Conservation (phyloP, 2,888 invertebrate genomes). For the Leptinotarsa tumamoca region DNA sequence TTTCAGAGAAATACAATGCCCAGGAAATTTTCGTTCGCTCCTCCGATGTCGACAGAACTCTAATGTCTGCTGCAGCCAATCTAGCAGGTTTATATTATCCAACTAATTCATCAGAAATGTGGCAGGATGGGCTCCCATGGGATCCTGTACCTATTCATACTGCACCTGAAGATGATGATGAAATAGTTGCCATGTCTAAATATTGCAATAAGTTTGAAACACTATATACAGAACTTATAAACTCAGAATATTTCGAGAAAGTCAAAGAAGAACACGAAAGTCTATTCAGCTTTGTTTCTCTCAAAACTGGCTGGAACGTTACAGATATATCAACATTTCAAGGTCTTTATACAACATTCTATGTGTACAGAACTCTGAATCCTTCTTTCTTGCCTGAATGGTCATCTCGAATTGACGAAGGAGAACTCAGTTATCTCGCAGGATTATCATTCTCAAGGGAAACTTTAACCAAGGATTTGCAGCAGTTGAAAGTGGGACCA, state of each 20-base stretch:
- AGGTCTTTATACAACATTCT: conserved; percentile 29
- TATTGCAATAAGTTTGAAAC: conserved; percentile 56
- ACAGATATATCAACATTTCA: conserved; percentile 26
- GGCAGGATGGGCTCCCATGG: conserved; percentile 71
- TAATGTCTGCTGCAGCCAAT: conserved; percentile 87
- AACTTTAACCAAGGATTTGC: conserved; percentile 71
- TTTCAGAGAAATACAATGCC: conserved; percentile 69
- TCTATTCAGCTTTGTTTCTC: conserved; percentile 21
- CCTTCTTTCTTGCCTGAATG: conserved; percentile 37
- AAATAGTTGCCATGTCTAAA: conserved; percentile 66
- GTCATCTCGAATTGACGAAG: conserved; percentile 25
- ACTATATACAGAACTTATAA: conserved; percentile 17
- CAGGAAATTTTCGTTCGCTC: conserved; percentile 74
- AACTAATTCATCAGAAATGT: conserved; percentile 66
- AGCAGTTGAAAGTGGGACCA: conserved; percentile 73
- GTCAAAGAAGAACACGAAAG: conserved; percentile 26
- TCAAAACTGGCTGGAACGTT: conserved; percentile 35
- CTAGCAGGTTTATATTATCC: conserved; percentile 83
- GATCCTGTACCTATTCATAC: conserved; percentile 81
- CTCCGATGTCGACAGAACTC: conserved; percentile 88
- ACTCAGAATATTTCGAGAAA: conserved; percentile 30
- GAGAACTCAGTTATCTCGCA: conserved; percentile 70
- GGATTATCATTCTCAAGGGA: conserved; percentile 71
- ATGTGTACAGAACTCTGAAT: conserved; percentile 32
- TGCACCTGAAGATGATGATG: conserved; percentile 48